Evolutionary conservation across 2,113 vertebrate species (phyloP).

Genomic region (Dipodomys stephensi): DNA sequence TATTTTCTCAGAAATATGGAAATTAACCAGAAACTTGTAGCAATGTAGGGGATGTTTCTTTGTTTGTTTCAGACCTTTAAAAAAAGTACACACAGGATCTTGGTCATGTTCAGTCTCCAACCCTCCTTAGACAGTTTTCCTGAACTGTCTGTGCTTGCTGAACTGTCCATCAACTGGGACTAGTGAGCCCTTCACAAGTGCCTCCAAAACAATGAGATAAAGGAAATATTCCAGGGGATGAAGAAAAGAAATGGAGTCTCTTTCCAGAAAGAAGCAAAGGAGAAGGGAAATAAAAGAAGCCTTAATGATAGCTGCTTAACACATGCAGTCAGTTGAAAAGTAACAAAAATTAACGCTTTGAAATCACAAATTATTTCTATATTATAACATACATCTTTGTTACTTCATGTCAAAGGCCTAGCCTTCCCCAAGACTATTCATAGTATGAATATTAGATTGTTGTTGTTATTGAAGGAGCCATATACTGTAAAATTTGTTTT

Average conservation of each 20-base stretch:
- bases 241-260: not conserved
- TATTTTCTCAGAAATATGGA: conserved; percentile 21
- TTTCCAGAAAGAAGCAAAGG: not conserved
- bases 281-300: not conserved
- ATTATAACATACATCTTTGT: not conserved
- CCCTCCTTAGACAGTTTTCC: not conserved
- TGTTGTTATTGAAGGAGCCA: not conserved
- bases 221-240: not conserved
- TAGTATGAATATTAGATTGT: not conserved
- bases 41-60: not conserved
- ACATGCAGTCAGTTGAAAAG: not conserved
- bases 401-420: conserved; percentile 7
- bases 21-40: conserved; percentile 22
- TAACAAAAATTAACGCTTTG: not conserved
- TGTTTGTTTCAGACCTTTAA: no score
- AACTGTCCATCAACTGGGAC: fast-evolving
- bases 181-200: not conserved
- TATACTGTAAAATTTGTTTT: not conserved
- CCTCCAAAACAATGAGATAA: not conserved
- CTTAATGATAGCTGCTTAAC: not conserved
- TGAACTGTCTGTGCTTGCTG: no score
- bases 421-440: not conserved
- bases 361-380: conserved; percentile 7
- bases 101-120: no score
- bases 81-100: no score